A percentile compares a stretch with the other conserved stretches of the same genome.
phyloP scores from a whole-genome alignment of 2,888 invertebrate genomes.

The Dryocosmus kuriphilus region DNA sequence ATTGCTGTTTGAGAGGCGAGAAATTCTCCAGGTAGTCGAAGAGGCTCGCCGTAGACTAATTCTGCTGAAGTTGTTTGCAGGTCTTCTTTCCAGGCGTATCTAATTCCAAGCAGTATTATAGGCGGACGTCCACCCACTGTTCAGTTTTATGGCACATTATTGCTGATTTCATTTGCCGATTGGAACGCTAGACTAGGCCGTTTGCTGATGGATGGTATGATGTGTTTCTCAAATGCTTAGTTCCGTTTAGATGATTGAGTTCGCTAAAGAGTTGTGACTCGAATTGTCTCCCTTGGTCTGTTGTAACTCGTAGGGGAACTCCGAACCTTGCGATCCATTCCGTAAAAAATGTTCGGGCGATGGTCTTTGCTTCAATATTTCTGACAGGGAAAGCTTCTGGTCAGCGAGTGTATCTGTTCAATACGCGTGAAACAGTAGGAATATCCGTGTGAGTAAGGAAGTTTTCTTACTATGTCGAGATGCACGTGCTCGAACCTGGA shows the following conservation, averaged over 20 bases:
- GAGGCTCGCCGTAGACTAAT: conserved; percentile 58
- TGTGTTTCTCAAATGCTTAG: conserved; percentile 46
- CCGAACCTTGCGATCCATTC: conserved; percentile 59
- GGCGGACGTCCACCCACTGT: conserved; percentile 59
- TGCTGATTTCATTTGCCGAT: conserved; percentile 41
- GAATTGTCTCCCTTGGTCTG: conserved; percentile 62
- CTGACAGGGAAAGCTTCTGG: conserved; percentile 53
- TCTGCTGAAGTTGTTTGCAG: conserved; percentile 61
- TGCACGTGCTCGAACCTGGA: conserved; percentile 68
- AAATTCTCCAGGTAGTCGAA: conserved; percentile 62
- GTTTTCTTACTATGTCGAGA: conserved; percentile 66
- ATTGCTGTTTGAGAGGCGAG: conserved; percentile 35
- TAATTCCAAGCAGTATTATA: conserved; percentile 59
- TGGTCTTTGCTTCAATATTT: conserved; percentile 52
- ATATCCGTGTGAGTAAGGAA: conserved; percentile 40
- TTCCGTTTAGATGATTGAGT: conserved; percentile 39
- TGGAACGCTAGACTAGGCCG: conserved; percentile 52
- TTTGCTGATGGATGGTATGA: conserved; percentile 50
- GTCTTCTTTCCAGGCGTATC: conserved; percentile 64
- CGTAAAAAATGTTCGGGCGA: conserved; percentile 42
- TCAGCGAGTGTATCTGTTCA: conserved; percentile 64
- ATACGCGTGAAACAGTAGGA: conserved; percentile 70
- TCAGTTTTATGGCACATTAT: conserved; percentile 38
- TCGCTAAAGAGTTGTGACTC: conserved; percentile 56
- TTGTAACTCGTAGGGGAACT: conserved; percentile 53